These are phyloP conservation scores for Setophaga petechia DNA, from an alignment of 2,113 vertebrate genomes.

Conservation along the genomic window DNA sequence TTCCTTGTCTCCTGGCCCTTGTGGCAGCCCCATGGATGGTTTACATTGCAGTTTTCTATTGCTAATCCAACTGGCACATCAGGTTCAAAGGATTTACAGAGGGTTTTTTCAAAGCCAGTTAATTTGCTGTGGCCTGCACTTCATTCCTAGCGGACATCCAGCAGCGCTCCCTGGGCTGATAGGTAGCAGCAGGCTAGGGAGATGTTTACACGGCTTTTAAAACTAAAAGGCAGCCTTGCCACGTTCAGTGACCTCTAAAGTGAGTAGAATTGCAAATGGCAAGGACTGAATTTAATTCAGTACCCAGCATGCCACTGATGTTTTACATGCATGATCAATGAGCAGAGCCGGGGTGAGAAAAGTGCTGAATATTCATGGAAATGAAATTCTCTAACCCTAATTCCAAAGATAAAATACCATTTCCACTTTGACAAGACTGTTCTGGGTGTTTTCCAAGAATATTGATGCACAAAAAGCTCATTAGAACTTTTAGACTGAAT, in stretches of 20 bases:
- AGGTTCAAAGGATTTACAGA: neutral
- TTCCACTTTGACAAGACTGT: slow-evolving; percentile 33
- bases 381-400: slow-evolving; percentile 55
- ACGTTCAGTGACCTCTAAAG: slow-evolving; percentile 34
- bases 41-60: neutral
- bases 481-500: slow-evolving; percentile 10
- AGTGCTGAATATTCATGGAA: slow-evolving; percentile 60
- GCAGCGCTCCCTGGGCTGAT: neutral
- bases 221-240: slow-evolving; percentile 48
- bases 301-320: slow-evolving; percentile 32
- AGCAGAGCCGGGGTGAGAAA: slow-evolving; percentile 30
- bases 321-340: slow-evolving; percentile 59
- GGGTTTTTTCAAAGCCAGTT: neutral
- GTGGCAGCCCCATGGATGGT: neutral
- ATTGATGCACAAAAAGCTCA: slow-evolving; percentile 17
- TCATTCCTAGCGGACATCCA: neutral
- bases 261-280: slow-evolving; percentile 45
- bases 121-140: neutral
- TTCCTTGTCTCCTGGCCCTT: rapidly evolving
- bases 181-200: slow-evolving; percentile 3
- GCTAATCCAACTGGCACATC: neutral
- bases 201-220: slow-evolving; percentile 30
- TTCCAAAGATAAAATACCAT: slow-evolving; percentile 51
- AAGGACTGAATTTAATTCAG: slow-evolving; percentile 51
- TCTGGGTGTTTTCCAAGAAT: slow-evolving; percentile 47